A percentile compares a stretch with the other conserved stretches of the same genome.
Evolutionary conservation across 2,113 vertebrate genomes (phyloP).

Genomic region (Pseudorectes ferrugineus): DNA sequence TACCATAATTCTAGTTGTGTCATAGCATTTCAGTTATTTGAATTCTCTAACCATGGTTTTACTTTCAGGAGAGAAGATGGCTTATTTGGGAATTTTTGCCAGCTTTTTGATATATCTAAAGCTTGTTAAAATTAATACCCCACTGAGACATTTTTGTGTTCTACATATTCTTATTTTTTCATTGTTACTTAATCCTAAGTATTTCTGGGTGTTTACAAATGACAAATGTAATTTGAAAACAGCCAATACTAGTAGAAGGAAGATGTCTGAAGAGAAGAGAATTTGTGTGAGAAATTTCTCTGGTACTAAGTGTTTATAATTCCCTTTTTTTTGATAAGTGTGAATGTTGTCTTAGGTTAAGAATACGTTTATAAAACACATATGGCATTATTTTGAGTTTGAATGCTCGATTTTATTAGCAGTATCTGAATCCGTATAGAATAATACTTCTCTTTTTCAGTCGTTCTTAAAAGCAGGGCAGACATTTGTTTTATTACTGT

Average conservation of each 20-base stretch:
- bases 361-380: background rate
- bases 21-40: background rate
- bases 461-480: background rate
- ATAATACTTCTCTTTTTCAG: background rate
- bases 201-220: background rate
- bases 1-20: background rate
- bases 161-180: background rate
- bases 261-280: background rate
- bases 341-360: background rate
- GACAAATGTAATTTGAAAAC: background rate
- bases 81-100: background rate
- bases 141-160: background rate
- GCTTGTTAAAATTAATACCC: background rate
- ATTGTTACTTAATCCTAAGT: background rate
- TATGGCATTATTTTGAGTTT: background rate
- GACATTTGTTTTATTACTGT: background rate
- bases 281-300: background rate
- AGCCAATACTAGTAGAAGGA: background rate
- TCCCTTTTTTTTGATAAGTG: rapidly evolving
- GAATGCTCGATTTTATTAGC: background rate
- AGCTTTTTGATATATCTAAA: background rate
- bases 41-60: background rate
- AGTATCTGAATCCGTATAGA: background rate
- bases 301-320: background rate
- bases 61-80: background rate